Evolutionary conservation across 2,113 vertebrate species (phyloP), one percentile per base, ranked within the genome.

Genomic region (Solenodon paradoxus): DNA sequence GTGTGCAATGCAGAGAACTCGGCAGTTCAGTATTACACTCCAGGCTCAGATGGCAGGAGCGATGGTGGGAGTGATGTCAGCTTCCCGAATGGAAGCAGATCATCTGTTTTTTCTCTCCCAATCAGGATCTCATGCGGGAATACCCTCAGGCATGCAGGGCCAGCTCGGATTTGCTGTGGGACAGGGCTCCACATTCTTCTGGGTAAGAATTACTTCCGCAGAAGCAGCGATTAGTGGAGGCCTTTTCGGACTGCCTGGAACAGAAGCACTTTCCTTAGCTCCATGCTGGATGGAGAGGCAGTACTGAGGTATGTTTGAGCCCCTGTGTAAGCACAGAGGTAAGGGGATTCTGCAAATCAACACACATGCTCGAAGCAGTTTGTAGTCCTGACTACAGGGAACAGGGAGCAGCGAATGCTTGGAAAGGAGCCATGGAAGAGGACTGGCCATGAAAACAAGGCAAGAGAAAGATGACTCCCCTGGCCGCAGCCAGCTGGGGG

Each of bases 101-200:
- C n/a, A n/a, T n/a, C n/a, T n/a, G n/a, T n/a, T n/a, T n/a, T n/a
- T 10, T 20, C 32, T 7, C 45, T 88, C 35, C 19, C 47, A 12
- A 7, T 80, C 0, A 38, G 74, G 79, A 20, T 9, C 3, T 61
- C 22, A 2, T 40, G 47, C 0, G 30, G 24, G 57, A 78, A 64
- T 22, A 47, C 2, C 72, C 47, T 40, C 16, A 1, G 0, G 9
- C 1, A 8, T 2, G 7, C 7, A 1, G 4, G 13, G 63, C 12
- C 22, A 30, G 68, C 47, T 0, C 16, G 2, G 64, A 35, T 53
- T 9, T 40, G 38, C 9, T 6, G 80, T 13, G 2, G 42, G 47
- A 42, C 49, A 19, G 45, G 1, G 57, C 26, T 20, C 19, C 40
- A 22, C 7, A 30, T n/a, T n/a, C n/a, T n/a, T 5, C 32, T 8